Conservation (phyloP, 2,113 vertebrate species). For the Melanocharis versteri region DNA sequence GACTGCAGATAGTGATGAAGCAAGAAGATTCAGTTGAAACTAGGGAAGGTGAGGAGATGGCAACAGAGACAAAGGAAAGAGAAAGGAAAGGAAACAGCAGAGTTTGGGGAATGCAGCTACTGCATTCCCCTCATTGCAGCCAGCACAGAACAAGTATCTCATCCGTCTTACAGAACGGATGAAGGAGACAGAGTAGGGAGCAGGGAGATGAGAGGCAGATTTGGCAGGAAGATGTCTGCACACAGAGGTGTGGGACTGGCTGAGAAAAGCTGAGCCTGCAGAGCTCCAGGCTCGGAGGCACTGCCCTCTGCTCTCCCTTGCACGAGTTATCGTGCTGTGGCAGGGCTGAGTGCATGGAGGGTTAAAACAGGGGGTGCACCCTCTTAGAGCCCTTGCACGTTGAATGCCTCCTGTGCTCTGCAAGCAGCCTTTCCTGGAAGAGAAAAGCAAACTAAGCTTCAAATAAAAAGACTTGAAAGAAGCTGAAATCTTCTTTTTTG, state of each 20-base stretch:
- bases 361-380: background rate
- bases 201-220: background rate
- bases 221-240: background rate
- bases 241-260: background rate
- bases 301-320: background rate
- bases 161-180: background rate
- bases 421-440: background rate
- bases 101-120: background rate
- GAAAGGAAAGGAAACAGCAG: background rate
- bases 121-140: background rate
- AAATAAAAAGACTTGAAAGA: background rate
- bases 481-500: background rate
- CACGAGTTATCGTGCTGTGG: rapidly evolving
- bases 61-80: background rate
- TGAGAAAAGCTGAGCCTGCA: background rate
- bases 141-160: background rate
- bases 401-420: background rate
- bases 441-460: background rate
- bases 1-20: background rate
- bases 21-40: background rate
- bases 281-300: rapidly evolving
- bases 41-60: background rate
- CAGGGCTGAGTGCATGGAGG: background rate
- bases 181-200: background rate
- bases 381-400: background rate